These are phyloP conservation scores for Eugnorisma glareosa DNA, from an alignment of 2,888 invertebrate genomes.

Conservation along the genomic window DNA sequence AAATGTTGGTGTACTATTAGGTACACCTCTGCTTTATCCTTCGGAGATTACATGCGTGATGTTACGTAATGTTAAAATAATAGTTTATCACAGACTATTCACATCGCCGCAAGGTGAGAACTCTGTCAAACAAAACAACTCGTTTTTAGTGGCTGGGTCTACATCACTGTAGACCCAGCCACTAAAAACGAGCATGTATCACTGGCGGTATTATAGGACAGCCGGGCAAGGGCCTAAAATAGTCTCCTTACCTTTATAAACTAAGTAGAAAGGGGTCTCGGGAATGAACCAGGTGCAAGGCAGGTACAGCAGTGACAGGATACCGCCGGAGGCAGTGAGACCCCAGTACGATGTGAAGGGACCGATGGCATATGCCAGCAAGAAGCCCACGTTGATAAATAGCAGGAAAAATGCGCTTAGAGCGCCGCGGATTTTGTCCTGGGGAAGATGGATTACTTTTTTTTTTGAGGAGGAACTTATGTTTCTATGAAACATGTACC, in stretches of 20 bases:
- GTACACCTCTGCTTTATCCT: too few species aligned
- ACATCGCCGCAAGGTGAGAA: background rate
- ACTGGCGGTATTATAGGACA: too few species aligned
- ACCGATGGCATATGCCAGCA: slow-evolving; percentile 94
- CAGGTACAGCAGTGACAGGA: slow-evolving; percentile 92
- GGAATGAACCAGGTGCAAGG: slow-evolving; percentile 93
- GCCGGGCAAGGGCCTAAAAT: too few species aligned
- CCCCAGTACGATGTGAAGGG: slow-evolving; percentile 93
- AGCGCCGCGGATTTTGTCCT: slow-evolving; percentile 94
- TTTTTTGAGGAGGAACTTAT: background rate
- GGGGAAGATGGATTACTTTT: slow-evolving; percentile 47
- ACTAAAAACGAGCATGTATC: too few species aligned
- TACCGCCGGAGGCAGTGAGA: slow-evolving; percentile 92
- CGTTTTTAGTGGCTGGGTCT: background rate
- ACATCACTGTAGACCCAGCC: too few species aligned
- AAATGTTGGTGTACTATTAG: too few species aligned
- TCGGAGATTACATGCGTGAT: too few species aligned
- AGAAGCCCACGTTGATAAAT: slow-evolving; percentile 93
- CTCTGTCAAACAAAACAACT: too few species aligned
- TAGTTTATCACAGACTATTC: background rate
- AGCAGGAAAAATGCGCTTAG: slow-evolving; percentile 95
- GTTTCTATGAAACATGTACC: background rate
- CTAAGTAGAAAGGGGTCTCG: slow-evolving; percentile 94
- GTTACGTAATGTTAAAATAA: too few species aligned
- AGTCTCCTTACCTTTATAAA: slow-evolving; percentile 88